These are phyloP conservation scores for Orthosia cruda DNA, from an alignment of 2,888 invertebrate species.

Conservation along the genomic window DNA sequence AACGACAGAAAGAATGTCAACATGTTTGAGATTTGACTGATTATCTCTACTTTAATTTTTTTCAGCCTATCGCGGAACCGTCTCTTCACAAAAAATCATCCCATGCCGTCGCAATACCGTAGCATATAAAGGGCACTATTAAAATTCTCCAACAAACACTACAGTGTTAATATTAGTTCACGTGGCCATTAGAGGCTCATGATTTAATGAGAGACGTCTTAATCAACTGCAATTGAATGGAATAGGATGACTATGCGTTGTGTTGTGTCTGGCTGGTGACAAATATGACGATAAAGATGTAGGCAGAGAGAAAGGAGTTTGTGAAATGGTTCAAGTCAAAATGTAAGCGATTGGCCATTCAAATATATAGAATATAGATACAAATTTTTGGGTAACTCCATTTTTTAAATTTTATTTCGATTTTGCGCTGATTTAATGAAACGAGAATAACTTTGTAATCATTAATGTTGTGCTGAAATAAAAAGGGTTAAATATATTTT, in stretches of 20 bases:
- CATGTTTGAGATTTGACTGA: no score
- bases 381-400: no score
- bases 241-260: constrained; percentile 57
- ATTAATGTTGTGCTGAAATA: background rate
- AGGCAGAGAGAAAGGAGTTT: background rate
- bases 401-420: no score
- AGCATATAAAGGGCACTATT: constrained; percentile 28
- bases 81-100: no score
- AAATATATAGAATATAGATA: no score
- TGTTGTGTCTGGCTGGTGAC: constrained; percentile 14
- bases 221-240: constrained; percentile 66
- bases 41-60: background rate
- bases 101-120: constrained; percentile 17
- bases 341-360: no score
- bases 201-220: constrained; percentile 64
- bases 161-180: constrained; percentile 64
- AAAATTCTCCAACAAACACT: constrained; percentile 57
- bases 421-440: no score
- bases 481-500: background rate
- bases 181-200: constrained; percentile 67
- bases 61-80: background rate
- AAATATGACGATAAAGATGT: background rate
- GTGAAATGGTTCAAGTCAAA: background rate
- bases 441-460: background rate
- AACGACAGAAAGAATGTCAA: no score